A percentile compares a stretch with the other conserved stretches of the same genome.
phyloP scores from a whole-genome alignment of 2,888 invertebrate genomes.

The Dermolepida albohirtum region DNA sequence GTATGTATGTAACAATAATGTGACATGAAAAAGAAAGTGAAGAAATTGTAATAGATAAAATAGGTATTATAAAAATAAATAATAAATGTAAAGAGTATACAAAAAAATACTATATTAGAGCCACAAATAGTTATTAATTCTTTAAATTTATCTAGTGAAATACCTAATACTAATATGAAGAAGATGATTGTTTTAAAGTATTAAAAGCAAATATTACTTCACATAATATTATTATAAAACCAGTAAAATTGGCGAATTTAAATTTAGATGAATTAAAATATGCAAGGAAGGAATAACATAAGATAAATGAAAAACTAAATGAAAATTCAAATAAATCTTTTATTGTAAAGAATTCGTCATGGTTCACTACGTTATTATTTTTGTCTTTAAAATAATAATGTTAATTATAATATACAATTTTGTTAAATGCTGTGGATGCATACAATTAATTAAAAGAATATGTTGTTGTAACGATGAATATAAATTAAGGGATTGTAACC shows the following conservation, averaged over 20 bases:
- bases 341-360: no score
- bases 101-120: slow-evolving; percentile 8
- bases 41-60: neutral
- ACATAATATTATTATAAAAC: neutral
- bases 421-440: no score
- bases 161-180: slow-evolving; percentile 1
- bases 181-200: slow-evolving; percentile 5
- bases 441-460: no score
- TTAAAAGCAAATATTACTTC: neutral
- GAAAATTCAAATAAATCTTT: no score
- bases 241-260: slow-evolving; percentile 5
- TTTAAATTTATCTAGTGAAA: neutral
- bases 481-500: no score
- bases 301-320: no score
- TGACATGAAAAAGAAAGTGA: neutral
- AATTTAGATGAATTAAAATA: slow-evolving; percentile 20
- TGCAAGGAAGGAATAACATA: slow-evolving; percentile 2
- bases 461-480: no score
- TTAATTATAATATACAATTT: no score
- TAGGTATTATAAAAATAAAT: neutral
- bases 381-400: no score
- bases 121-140: neutral
- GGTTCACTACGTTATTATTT: no score
- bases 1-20: neutral
- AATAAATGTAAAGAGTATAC: slow-evolving; percentile 8